Evolutionary conservation across 2,888 invertebrate genomes (phyloP), one percentile per base, ranked within the genome.

Genomic region (Tethea ocularis): DNA sequence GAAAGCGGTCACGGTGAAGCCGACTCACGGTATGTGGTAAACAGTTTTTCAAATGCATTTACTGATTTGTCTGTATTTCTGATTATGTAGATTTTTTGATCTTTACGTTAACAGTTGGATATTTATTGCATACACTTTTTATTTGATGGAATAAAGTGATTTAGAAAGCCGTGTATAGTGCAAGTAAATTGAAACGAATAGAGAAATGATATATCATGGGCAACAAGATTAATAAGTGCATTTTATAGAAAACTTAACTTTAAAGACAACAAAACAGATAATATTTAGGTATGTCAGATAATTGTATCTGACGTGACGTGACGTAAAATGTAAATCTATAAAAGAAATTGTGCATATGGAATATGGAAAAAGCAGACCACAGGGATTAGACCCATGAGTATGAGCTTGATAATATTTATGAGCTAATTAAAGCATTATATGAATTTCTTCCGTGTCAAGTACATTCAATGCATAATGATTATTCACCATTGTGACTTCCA

Each of bases 1-100:
- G 92, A 92, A 91, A 91, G 91, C 81, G 55, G 89, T 87, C 78
- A 88, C 90, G 89, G 82, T 88, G 86, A 84, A 85, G 33, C 13
- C 33, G 80, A 81, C 82, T 56, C 67, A 10, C 20, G 20, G 46
- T 20, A 46, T 87, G 88, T 67, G 83, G 85, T 78, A 89, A 87
- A 87, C 75, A 61, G 65, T 69, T 70, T 81, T 83, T 80, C 72
- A 17, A 54, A 54, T 33, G 54, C 54, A 54, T 33, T 54, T 20
- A 8, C 17, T 15, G 52, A 52, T 52, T 22, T 54, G 54, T n/a
- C 38, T 33, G 13, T 33, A 13, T 33, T 13, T 33, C 7, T n/a
- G 26, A 26, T 26, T 26, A n/a, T 10, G 6, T 36, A n/a, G n/a
- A n/a, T 2, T 13, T 36, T 36, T 36, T 36, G 5, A 7, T n/a